Evolutionary conservation across 2,113 vertebrate genomes (phyloP).

Genomic region (Symphodus melops): DNA sequence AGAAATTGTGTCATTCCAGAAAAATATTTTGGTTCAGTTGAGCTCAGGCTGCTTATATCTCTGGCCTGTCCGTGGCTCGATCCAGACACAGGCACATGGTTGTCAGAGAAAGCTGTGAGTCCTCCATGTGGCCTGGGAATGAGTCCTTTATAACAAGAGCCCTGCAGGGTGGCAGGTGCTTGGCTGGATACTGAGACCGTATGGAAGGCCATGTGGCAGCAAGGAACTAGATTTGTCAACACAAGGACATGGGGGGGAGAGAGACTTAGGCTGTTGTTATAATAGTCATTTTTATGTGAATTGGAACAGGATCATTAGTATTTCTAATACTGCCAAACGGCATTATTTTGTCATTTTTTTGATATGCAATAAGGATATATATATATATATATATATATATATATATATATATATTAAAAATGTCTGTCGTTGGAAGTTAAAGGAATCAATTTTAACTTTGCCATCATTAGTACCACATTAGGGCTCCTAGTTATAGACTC

Average conservation of each 20-base stretch:
- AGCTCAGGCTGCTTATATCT: constrained; percentile 44
- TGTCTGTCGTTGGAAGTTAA: not conserved
- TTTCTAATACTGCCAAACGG: too few relatives aligned
- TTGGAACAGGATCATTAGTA: too few relatives aligned
- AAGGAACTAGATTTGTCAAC: constrained; percentile 24
- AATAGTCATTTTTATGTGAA: too few relatives aligned
- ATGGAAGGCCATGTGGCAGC: constrained; percentile 62
- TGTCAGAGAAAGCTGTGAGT: constrained; percentile 54
- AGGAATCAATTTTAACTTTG: not conserved
- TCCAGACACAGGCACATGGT: constrained; percentile 44
- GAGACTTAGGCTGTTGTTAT: too few relatives aligned
- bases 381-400: too few relatives aligned
- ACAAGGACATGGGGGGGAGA: not conserved
- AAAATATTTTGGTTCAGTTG: constrained; percentile 24
- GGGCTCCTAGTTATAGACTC: constrained; percentile 35
- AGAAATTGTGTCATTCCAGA: constrained; percentile 8
- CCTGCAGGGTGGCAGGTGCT: constrained; percentile 50
- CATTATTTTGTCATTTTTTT: too few relatives aligned
- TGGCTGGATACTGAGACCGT: constrained; percentile 48
- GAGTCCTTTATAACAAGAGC: constrained; percentile 48
- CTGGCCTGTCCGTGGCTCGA: constrained; percentile 10
- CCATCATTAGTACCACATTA: constrained; percentile 5
- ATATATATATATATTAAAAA: too few relatives aligned
- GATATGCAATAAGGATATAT: too few relatives aligned
- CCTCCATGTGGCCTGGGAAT: constrained; percentile 47